Conservation (phyloP, 2,113 vertebrate species). For the Antechinus flavipes region DNA sequence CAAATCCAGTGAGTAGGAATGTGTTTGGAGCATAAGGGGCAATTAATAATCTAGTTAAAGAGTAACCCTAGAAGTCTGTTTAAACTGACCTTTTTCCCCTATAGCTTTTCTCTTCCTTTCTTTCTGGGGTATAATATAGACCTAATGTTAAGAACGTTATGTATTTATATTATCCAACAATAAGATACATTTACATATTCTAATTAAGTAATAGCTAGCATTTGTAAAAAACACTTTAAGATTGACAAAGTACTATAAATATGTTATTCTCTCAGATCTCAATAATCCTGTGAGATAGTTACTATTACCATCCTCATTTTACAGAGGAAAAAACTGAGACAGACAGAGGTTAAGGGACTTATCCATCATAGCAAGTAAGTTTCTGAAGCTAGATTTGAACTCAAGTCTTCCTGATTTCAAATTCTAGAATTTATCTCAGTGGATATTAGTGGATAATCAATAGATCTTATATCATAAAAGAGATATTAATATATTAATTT, state of each 20-base stretch:
- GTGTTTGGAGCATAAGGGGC: slow-evolving; percentile 10
- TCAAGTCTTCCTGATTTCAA: not conserved
- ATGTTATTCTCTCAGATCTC: not conserved
- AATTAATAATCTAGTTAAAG: slow-evolving; percentile 33
- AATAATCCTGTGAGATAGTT: not conserved
- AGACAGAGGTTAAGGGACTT: not conserved
- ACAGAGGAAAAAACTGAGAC: not conserved
- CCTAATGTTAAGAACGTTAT: slow-evolving; percentile 43
- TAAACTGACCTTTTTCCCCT: slow-evolving; percentile 43
- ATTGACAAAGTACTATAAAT: not conserved
- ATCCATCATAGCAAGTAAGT: not conserved
- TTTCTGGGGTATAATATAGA: slow-evolving; percentile 60
- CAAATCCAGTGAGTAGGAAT: slow-evolving; percentile 20
- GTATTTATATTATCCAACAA: slow-evolving; percentile 48
- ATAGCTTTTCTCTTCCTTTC: slow-evolving; percentile 53
- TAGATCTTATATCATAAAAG: not conserved
- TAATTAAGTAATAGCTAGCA: not conserved
- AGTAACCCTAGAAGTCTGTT: slow-evolving; percentile 39
- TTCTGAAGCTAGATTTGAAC: not conserved
- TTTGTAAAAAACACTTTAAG: not conserved
- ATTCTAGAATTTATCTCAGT: not conserved
- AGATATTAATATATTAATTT: not conserved
- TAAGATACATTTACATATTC: not conserved
- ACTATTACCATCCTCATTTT: not conserved
- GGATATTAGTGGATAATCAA: too few relatives aligned